Conservation (phyloP, 2,888 invertebrate species). For the Nysson spinosus region DNA sequence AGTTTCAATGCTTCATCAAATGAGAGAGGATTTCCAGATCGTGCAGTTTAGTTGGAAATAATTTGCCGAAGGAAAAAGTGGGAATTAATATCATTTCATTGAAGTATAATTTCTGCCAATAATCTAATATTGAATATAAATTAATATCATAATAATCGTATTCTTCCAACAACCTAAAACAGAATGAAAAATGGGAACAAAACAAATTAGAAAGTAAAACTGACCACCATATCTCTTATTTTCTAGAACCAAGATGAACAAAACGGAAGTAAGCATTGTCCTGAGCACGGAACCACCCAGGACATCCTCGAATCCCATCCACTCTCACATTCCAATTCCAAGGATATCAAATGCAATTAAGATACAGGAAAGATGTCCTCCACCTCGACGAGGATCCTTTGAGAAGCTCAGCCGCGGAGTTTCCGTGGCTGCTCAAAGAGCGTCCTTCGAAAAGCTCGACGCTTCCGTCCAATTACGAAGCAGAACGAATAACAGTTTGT, state of each 20-base stretch:
- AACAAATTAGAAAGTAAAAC: too few species aligned
- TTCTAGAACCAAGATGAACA: constrained; percentile 63
- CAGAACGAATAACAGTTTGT: constrained; percentile 42
- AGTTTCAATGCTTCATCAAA: too few species aligned
- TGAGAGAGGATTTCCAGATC: too few species aligned
- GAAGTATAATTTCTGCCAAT: too few species aligned
- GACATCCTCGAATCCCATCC: constrained; percentile 59
- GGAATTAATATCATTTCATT: too few species aligned
- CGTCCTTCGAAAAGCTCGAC: constrained; percentile 72
- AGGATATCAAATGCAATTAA: constrained; percentile 63
- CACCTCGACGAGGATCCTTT: constrained; percentile 59
- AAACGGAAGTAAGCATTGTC: constrained; percentile 68
- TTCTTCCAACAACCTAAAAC: too few species aligned
- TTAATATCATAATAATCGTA: too few species aligned
- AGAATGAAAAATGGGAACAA: too few species aligned
- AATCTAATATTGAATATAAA: too few species aligned
- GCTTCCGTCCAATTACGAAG: constrained; percentile 54
- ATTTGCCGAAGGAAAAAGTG: too few species aligned
- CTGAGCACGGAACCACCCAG: constrained; percentile 51
- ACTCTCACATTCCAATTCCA: constrained; percentile 74
- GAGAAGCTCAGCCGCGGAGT: constrained; percentile 63
- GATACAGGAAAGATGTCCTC: constrained; percentile 62
- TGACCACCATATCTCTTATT: constrained; percentile 1
- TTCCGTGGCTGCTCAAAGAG: constrained; percentile 73
- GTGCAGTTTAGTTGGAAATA: too few species aligned